phyloP scores from a whole-genome alignment of 2,113 vertebrate genomes.

The Oncorhynchus nerka region DNA sequence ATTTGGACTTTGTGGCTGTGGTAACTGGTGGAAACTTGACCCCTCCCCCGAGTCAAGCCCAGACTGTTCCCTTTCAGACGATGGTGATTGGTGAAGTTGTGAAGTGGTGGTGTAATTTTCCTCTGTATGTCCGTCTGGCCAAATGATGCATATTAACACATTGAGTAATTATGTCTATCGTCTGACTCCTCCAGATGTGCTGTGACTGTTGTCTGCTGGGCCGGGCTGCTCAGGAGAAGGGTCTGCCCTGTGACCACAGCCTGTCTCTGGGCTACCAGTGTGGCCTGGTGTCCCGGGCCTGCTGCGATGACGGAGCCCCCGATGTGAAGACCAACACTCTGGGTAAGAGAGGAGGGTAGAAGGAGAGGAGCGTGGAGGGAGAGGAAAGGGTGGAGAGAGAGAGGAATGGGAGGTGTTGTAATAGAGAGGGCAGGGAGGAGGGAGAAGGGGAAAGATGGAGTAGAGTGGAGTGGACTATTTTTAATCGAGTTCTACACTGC shows the following conservation, averaged over 20 bases:
- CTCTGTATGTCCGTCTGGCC: constrained; percentile 1
- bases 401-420: no score
- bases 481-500: constrained; percentile 13
- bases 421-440: no score
- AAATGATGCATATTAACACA: not conserved
- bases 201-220: constrained; percentile 94
- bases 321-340: constrained; percentile 27
- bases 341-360: constrained; percentile 15
- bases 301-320: constrained; percentile 76
- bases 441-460: no score
- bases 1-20: no score
- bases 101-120: not conserved
- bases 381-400: no score
- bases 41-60: not conserved
- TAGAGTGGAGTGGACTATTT: not conserved
- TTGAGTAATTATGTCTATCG: not conserved
- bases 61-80: not conserved
- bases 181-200: constrained; percentile 75
- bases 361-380: no score
- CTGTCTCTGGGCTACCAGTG: constrained; percentile 85
- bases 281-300: constrained; percentile 82
- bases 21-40: no score
- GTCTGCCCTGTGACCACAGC: constrained; percentile 81
- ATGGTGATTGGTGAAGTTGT: not conserved
- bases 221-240: constrained; percentile 72